Evolutionary conservation across 2,797 vertebrate genomes (phyloP).

Genomic region (Remorina albescens): DNA sequence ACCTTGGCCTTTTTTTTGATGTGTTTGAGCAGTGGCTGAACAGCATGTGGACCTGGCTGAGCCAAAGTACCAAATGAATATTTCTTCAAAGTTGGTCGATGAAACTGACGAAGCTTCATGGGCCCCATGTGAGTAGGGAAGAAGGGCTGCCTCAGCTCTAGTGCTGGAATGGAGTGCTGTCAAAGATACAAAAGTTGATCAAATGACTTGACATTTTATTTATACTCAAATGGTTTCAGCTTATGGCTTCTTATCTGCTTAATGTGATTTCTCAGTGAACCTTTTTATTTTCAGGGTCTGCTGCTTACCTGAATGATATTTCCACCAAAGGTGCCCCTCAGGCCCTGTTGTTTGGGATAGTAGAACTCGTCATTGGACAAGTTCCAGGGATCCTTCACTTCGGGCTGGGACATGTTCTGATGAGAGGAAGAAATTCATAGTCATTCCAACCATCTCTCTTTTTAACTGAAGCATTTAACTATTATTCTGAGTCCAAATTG

Average conservation of each 20-base stretch:
- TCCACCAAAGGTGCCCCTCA: conserved; percentile 96
- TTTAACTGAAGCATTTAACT: neutral
- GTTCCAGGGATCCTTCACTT: conserved; percentile 99
- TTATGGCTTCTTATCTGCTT: neutral
- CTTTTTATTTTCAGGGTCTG: neutral
- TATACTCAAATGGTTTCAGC: neutral
- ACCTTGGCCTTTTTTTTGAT: conserved; percentile 99
- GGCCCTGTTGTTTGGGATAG: conserved; percentile 98
- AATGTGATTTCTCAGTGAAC: neutral
- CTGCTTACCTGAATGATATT: conserved; percentile 96
- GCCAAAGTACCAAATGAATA: conserved; percentile 96
- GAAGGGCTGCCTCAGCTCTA: conserved; percentile 97
- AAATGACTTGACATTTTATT: neutral
- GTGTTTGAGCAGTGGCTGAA: conserved; percentile 95
- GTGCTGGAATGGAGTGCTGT: conserved; percentile 96
- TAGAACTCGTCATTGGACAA: conserved; percentile 99
- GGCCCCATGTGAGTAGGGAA: conserved; percentile 99
- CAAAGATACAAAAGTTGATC: conserved; percentile 20
- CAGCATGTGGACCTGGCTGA: conserved; percentile 93
- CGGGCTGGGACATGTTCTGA: conserved; percentile 99
- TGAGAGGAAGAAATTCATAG: conserved; percentile 10
- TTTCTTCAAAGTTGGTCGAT: conserved; percentile 94
- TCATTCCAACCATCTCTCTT: neutral
- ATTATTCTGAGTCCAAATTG: neutral
- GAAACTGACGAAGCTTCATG: conserved; percentile 96